Evolutionary conservation across 2,113 vertebrate species (phyloP).

Genomic region (Lathamus discolor): DNA sequence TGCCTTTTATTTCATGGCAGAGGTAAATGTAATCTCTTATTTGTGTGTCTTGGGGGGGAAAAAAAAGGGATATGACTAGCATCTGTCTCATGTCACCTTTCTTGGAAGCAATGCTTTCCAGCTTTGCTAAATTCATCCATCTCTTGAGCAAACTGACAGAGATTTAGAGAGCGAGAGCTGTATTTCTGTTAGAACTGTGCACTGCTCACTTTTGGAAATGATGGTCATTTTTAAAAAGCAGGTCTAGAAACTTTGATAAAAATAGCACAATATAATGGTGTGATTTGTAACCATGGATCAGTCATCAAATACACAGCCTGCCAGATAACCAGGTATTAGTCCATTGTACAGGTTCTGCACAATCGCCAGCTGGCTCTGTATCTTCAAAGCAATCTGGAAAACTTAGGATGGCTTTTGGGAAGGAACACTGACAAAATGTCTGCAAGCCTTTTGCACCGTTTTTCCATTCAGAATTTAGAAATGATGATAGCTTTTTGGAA

Average conservation of each 20-base stretch:
- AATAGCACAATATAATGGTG: background rate
- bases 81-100: conserved; percentile 14
- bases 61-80: background rate
- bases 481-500: conserved; percentile 26
- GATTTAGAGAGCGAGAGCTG: background rate
- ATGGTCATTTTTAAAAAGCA: background rate
- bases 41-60: background rate
- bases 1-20: background rate
- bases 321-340: background rate
- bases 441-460: background rate
- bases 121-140: conserved; percentile 2
- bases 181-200: background rate
- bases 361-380: background rate
- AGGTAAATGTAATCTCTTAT: background rate
- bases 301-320: background rate
- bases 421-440: background rate
- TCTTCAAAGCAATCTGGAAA: background rate
- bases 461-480: conserved; percentile 10
- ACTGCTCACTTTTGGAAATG: background rate
- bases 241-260: background rate
- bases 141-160: background rate
- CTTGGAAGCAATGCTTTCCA: background rate
- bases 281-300: background rate
- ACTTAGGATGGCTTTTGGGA: background rate
- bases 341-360: background rate